Conservation (phyloP, 2,113 vertebrate species). For the Bubo scandiacus region DNA sequence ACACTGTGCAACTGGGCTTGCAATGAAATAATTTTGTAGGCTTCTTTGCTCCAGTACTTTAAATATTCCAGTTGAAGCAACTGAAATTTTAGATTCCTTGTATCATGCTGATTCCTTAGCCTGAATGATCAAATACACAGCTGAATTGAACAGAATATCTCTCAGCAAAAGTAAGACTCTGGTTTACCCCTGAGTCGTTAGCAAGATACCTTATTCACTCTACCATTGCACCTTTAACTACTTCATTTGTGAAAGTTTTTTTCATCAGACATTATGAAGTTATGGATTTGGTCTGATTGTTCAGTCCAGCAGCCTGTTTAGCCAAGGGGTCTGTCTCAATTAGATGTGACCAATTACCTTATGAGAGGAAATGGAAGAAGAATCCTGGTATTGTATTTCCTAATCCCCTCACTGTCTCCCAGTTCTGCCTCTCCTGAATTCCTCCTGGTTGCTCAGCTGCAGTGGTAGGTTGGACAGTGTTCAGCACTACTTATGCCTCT, state of each 20-base stretch:
- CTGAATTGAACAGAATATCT: constrained; percentile 1
- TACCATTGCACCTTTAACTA: not conserved
- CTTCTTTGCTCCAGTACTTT: not conserved
- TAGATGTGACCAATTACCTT: constrained; percentile 30
- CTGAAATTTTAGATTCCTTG: not conserved
- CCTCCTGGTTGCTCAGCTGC: constrained; percentile 16
- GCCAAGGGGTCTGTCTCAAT: constrained; percentile 22
- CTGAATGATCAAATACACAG: constrained; percentile 34
- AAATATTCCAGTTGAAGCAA: not conserved
- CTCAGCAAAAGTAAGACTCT: not conserved
- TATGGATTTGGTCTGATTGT: constrained; percentile 43
- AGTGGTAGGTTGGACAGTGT: not conserved
- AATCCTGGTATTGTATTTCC: constrained; percentile 24
- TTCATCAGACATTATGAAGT: constrained; percentile 41
- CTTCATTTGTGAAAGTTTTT: constrained; percentile 26
- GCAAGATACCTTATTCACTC: constrained; percentile 11
- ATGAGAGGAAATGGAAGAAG: constrained; percentile 38
- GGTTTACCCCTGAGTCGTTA: constrained; percentile 36
- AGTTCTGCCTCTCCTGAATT: not conserved
- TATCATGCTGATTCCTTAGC: not conserved
- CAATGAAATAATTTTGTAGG: not conserved
- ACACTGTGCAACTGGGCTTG: not conserved
- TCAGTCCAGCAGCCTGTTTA: not conserved
- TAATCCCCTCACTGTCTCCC: constrained; percentile 33
- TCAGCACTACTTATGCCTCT: not conserved